Evolutionary conservation across 2,113 vertebrate species (phyloP), one percentile per base, ranked within the genome.

Genomic region (Peromyscus leucopus): DNA sequence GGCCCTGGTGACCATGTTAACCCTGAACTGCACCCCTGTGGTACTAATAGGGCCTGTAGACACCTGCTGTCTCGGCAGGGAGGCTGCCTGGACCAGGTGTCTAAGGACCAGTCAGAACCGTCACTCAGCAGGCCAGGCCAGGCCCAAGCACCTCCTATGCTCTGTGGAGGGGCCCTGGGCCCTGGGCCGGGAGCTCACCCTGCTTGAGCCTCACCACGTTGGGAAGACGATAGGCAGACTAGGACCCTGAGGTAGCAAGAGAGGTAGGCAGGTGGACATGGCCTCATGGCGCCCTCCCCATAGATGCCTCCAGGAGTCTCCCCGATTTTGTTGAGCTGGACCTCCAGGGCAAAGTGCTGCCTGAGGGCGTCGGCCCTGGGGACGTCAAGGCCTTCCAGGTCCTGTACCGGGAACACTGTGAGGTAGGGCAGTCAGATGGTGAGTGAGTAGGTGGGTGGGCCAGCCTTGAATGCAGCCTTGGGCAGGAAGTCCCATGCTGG

Each of bases 371-470:
- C 24, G 98, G 98, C 7, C 93, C 98, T 0, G 99, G 99, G 75
- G 99, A 99, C 95, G 94, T 99, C 48, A 99, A 99, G 97, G 99
- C 99, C 94, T 99, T 99, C 97, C 99, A 99, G 98, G 97, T 98
- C 96, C 98, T 99, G 33, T 99, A 99, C 98, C 98, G 99, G 92
- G 99, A 99, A 95, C 99, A 99, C 98, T 99, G 99, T 96, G 99
- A 99, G 99, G 99, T 99, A 98, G 67, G 84, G 11, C 42, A 51
- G 17, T 48, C 42, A 36, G 19, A 51, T 69, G 78, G 78, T 21
- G 63, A 69, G 31, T 69, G 85, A 71, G 21, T 39, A 48, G 69
- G 33, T 26, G 22, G 13, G 21, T 88, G 67, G 42, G 12, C 65
- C 28, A 69, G 24, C 84, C 63, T 36, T 36, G 31, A 69, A 15